Base-by-base conservation (phyloP, 2,113 vertebrate genomes). In the Microcebus lehilahytsara region DNA sequence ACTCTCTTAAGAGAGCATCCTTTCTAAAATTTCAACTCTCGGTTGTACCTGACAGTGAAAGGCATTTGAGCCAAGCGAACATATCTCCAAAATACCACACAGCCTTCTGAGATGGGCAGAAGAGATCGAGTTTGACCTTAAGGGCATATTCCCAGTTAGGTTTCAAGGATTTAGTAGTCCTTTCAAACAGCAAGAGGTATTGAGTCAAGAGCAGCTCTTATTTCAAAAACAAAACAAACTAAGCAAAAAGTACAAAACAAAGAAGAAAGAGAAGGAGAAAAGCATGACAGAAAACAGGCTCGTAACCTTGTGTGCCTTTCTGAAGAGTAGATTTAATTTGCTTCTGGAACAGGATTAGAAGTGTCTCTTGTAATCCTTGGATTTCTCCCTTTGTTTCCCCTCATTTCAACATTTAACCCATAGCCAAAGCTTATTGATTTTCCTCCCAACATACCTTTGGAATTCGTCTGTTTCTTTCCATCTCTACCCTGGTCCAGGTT, bases 21-120 rank as follows among this genome's bases (percentile, higher is more conserved):
- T 40, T 92, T 66, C 32, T 79, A 79, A 89, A 79, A 94, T 97
- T 74, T 93, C 85, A 49, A 22, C 58, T 46, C n/a, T 92, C 83
- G n/a, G 60, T 91, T 72, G 1, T 51, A 66, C 42, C 6, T 20
- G 51, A 89, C 22, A 49, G 49, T 22, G 49, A 79, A 69, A 93
- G 20, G 34, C n/a, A 40, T 80, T 72, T 37, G 56, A 80, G 37
- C 51, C 69, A 67, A n/a, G 23, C n/a, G 89, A 64, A 60, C 53
- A 3, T 83, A 51, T 16, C 37, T 37, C 46, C 3, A 0, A 66
- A 93, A 74, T 91, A 67, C 4, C 22, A 49, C 9, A 4, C 9
- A 32, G 30, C 5, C 30, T 60, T 81, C 83, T 86, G 23, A 34
- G 49, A 40, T 67, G 49, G 22, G 58, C 8, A 27, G 30, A 87